Evolutionary conservation across 2,888 invertebrate species (phyloP).

Genomic region (Drosophila paramelanica): DNA sequence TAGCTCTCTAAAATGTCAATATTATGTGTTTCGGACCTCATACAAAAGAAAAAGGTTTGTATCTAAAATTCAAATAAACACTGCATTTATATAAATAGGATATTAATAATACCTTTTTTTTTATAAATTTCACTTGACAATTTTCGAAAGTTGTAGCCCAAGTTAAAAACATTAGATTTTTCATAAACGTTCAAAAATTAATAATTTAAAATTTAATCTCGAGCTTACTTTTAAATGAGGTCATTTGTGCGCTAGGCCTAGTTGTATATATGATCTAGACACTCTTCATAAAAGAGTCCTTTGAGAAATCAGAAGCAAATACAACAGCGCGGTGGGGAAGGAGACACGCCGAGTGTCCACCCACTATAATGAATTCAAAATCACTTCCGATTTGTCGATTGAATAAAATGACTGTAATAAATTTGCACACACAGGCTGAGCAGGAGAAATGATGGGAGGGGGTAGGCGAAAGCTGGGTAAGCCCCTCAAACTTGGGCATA

Average conservation of each 20-base stretch:
- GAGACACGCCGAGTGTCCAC: slow-evolving; percentile 37
- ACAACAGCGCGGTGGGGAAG: neutral
- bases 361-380: slow-evolving; percentile 76
- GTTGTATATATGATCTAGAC: neutral
- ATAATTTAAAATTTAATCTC: too few species aligned
- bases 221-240: neutral
- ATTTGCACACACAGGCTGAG: slow-evolving; percentile 61
- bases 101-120: too few species aligned
- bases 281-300: slow-evolving; percentile 1
- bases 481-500: slow-evolving; percentile 65
- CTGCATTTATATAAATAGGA: too few species aligned
- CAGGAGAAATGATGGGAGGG: slow-evolving; percentile 4
- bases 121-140: too few species aligned
- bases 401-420: slow-evolving; percentile 83
- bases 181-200: too few species aligned
- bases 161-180: too few species aligned
- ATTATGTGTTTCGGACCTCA: too few species aligned
- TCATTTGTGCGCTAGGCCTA: neutral
- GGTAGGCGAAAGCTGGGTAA: slow-evolving; percentile 47
- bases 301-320: neutral
- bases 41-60: too few species aligned
- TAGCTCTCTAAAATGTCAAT: too few species aligned
- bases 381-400: slow-evolving; percentile 84
- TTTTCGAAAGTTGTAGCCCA: too few species aligned
- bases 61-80: too few species aligned